phyloP scores from a whole-genome alignment of 2,888 invertebrate genomes.

The Abrostola triplasia region DNA sequence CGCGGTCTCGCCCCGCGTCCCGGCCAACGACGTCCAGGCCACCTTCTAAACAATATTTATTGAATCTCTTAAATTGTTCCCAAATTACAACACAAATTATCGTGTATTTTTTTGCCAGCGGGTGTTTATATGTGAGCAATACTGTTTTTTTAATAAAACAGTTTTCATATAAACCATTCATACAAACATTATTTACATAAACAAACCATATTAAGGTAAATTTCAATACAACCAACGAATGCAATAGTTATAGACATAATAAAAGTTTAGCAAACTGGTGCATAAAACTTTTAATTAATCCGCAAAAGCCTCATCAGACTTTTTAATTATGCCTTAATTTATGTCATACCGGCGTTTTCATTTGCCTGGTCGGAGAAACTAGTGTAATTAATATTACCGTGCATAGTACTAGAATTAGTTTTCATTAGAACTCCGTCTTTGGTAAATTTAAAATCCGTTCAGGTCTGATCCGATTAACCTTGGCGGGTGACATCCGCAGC shows the following conservation, averaged over 20 bases:
- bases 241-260: not conserved
- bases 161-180: not conserved
- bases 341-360: not conserved
- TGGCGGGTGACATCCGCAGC: conserved; percentile 19
- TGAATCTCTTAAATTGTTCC: not conserved
- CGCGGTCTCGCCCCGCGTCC: conserved; percentile 69
- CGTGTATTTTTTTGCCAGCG: not conserved
- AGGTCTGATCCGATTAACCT: conserved; percentile 32
- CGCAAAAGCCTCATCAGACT: not conserved
- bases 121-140: conserved; percentile 1
- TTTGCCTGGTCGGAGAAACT: conserved; percentile 5
- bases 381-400: not conserved
- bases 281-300: conserved; percentile 24
- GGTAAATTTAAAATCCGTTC: conserved; percentile 20
- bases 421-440: conserved; percentile 2
- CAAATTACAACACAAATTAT: conserved; percentile 3
- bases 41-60: conserved; percentile 49
- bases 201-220: too few species aligned
- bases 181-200: too few species aligned
- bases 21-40: conserved; percentile 58
- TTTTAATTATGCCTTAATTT: conserved; percentile 6
- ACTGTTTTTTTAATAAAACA: conserved; percentile 28
- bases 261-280: conserved; percentile 3
- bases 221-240: too few species aligned
- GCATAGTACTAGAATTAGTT: conserved; percentile 5